These are phyloP conservation scores for Neodon shergylaensis DNA, from an alignment of 2,113 vertebrate genomes.

Conservation along the genomic window DNA sequence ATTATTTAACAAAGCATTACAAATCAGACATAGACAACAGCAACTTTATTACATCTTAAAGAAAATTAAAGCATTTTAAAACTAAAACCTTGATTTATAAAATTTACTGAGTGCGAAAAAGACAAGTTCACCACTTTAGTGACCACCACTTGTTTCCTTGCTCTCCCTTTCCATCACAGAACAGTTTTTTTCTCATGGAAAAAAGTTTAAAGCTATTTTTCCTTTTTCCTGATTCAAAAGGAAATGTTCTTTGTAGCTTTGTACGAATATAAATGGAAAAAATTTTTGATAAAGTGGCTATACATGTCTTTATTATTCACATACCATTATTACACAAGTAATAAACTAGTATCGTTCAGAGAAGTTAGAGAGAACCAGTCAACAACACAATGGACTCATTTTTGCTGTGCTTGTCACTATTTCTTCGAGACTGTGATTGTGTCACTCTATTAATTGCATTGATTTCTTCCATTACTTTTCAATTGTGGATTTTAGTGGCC, in stretches of 20 bases:
- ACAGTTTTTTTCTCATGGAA: background rate
- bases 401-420: background rate
- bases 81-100: background rate
- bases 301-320: background rate
- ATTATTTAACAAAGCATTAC: background rate
- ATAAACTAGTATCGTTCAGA: background rate
- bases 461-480: background rate
- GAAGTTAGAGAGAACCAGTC: background rate
- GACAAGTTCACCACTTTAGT: slow-evolving; percentile 22
- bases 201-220: background rate
- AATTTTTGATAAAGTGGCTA: background rate
- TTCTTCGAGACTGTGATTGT: background rate
- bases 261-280: background rate
- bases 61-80: slow-evolving; percentile 62
- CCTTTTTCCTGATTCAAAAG: background rate
- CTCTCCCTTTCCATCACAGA: background rate
- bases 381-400: background rate
- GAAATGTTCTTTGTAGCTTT: background rate
- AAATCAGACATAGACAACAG: slow-evolving; percentile 14
- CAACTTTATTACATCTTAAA: slow-evolving; percentile 11
- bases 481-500: background rate
- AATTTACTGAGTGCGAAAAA: slow-evolving; percentile 37
- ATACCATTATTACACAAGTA: background rate
- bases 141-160: background rate
- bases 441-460: background rate